These are phyloP conservation scores for Chaetops frenatus DNA, from an alignment of 2,113 vertebrate genomes.

Conservation along the genomic window DNA sequence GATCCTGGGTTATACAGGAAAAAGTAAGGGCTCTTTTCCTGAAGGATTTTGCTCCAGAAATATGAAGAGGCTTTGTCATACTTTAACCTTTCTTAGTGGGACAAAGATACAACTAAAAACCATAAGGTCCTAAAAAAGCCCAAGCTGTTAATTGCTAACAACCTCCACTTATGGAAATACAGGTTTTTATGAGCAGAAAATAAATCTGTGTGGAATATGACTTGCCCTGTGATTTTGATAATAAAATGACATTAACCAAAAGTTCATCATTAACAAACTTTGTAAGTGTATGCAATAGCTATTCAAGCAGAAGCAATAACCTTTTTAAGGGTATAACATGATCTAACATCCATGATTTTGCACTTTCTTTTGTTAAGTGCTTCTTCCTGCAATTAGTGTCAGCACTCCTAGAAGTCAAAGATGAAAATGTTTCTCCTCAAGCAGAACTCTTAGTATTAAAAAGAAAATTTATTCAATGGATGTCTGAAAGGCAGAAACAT, in stretches of 20 bases:
- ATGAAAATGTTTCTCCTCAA: neutral
- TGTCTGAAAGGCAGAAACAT: neutral
- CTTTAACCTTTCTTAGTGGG: neutral
- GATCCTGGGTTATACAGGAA: neutral
- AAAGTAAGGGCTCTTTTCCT: neutral
- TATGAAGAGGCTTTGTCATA: neutral
- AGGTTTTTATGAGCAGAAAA: neutral
- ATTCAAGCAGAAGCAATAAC: neutral
- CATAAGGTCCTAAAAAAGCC: neutral
- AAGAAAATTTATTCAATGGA: neutral
- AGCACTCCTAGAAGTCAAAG: neutral
- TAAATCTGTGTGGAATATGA: neutral
- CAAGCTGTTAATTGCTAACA: neutral
- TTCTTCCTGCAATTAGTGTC: neutral
- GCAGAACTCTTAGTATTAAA: neutral
- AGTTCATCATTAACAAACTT: neutral
- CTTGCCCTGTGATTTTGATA: neutral
- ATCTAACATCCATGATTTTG: neutral
- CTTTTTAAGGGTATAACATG: neutral
- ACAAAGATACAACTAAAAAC: neutral
- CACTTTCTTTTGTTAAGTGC: neutral
- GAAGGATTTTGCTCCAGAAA: neutral
- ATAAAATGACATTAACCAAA: neutral
- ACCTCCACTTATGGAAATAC: neutral
- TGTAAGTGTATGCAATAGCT: neutral